phyloP scores from a whole-genome alignment of 2,888 invertebrate genomes.

The Argyresthia goedartella region DNA sequence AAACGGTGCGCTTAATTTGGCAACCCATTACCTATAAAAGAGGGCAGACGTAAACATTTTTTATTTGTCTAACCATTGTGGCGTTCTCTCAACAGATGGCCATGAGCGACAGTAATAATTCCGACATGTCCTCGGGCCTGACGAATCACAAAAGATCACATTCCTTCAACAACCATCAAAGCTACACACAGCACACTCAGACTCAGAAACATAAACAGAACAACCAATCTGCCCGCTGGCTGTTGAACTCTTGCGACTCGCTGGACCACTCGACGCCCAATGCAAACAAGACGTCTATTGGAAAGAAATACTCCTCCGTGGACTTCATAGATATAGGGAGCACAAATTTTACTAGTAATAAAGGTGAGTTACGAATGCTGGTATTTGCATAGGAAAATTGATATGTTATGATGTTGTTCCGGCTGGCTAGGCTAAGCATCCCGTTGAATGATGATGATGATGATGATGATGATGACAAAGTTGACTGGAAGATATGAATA shows the following conservation, averaged over 20 bases:
- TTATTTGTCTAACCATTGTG: too few species aligned
- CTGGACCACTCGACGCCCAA: slow-evolving; percentile 58
- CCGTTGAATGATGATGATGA: too few species aligned
- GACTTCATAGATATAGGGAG: slow-evolving; percentile 67
- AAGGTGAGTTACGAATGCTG: slow-evolving; percentile 45
- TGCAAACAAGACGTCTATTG: slow-evolving; percentile 62
- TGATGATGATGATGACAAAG: too few species aligned
- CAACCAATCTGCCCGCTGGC: slow-evolving; percentile 68
- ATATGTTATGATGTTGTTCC: too few species aligned
- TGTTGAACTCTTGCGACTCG: slow-evolving; percentile 63
- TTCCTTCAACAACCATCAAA: slow-evolving; percentile 79
- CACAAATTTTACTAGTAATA: slow-evolving; percentile 62
- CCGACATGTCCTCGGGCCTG: slow-evolving; percentile 58
- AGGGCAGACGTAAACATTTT: too few species aligned
- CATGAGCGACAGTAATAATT: slow-evolving; percentile 69
- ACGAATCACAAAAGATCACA: slow-evolving; percentile 78
- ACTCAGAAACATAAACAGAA: slow-evolving; percentile 73
- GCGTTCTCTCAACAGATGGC: slow-evolving; percentile 68
- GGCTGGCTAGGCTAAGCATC: too few species aligned
- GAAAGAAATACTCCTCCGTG: slow-evolving; percentile 70
- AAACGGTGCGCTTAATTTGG: too few species aligned
- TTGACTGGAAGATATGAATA: too few species aligned
- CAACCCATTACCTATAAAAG: too few species aligned
- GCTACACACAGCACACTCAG: slow-evolving; percentile 75
- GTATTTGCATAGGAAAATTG: too few species aligned